Base-by-base conservation (phyloP, 1,140 invertebrate species). In the Dolichoris vasculosae region DNA sequence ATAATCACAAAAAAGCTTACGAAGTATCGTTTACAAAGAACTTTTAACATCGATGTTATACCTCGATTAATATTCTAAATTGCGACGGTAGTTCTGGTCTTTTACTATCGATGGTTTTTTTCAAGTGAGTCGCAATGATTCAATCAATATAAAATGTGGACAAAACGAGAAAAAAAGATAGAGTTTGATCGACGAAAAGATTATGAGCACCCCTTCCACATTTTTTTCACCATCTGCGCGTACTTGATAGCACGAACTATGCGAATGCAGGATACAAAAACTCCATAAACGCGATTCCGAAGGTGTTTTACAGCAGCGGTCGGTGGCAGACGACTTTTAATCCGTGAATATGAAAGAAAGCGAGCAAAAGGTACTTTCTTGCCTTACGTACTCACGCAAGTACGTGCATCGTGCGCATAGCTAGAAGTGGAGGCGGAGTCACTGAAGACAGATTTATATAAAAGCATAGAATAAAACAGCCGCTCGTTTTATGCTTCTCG, bases 71-170 rank as follows among this genome's bases (percentile, higher is more conserved):
- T 67, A 67, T 67, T 67, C 63, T 26, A 40, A 73, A 73, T 73
- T 73, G 40, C 73, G 46, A 78, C 48, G 76, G 48, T 3, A 32
- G 43, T 26, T 76, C 40, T 86, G 76, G 67, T 75, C 48, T 85
- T 80, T 85, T 26, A 26, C 55, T 59, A 59, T 59, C 84, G n/a
- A 48, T 17, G n/a, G 43, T 48, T 76, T 30, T 26, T 76, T 85
- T 63, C 79, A 40, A 69, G 59, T 32, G 67, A 43, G 59, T n/a
- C 77, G 63, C 40, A 46, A 35, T 35, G 38, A 71, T 80, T 80
- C 59, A 67, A 4, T 43, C 32, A 1, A 46, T 17, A 30, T n/a
- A 83, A 73, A 83, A 55, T 82, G 43, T 43, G 38, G 35, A 23
- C 43, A 43, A 76, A 48, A 76, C 35, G 73, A 26, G n/a, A 13